Base-by-base conservation (phyloP, 1,140 invertebrate species). In the Zaprionus lachaisei region DNA sequence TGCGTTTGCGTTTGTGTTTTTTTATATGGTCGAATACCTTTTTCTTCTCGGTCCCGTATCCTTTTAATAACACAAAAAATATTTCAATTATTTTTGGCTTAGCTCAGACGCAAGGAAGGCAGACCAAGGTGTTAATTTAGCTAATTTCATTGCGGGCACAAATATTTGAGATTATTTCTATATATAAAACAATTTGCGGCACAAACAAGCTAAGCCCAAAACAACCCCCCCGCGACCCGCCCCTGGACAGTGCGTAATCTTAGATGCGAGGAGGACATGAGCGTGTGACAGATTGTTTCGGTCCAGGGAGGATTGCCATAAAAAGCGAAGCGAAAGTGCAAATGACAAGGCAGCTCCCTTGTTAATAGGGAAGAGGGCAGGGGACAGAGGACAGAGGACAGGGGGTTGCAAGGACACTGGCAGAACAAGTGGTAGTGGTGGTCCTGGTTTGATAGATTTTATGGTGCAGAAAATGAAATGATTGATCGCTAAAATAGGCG, bases 401-500 rank as follows among this genome's bases (percentile, higher is more conserved):
- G 41, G 24, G n/a, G 34, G 28, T 41, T 71, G 66, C 56, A 61
- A 65, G 58, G 17, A 38, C n/a, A 6, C 51, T 83, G 60, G 69
- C 68, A 54, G 57, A 62, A 79, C 79, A 90, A 89, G 85, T 90
- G 84, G 74, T 57, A 56, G 15, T 80, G 41, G 38, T 37, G 4
- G 34, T 31, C 37, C 37, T 60, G 31, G 44, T 66, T 70, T 72
- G 69, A 51, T 70, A 37, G 79, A 81, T 79, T 90, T 90, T 90
- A 90, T 90, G 85, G 81, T 60, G 85, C 85, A 82, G 85, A 90
- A 90, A 90, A 90, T 90, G 80, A 73, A 90, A 90, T 90, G 85
- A 90, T 90, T 81, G 85, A 90, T 90, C 85, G 86, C 60, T 47
- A 72, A 85, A 90, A 85, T 80, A 90, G 85, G 85, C 85, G 85